A percentile compares a stretch with the other conserved stretches of the same genome.
phyloP scores from a whole-genome alignment of 2,797 vertebrate genomes.

The Mallotus villosus region DNA sequence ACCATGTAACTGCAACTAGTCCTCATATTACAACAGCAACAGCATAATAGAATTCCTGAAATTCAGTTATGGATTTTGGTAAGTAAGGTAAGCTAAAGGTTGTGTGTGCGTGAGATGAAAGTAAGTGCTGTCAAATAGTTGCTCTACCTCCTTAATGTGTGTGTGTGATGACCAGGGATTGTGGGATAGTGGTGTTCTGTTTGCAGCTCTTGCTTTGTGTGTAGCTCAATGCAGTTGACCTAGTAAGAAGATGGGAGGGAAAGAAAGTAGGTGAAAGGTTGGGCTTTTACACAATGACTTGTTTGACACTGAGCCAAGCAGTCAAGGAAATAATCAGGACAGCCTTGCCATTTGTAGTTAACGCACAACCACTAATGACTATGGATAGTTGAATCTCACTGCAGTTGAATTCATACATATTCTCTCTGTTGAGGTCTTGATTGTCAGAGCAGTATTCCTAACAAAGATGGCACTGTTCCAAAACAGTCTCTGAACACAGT shows the following conservation, averaged over 20 bases:
- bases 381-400: not conserved
- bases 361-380: not conserved
- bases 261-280: conserved; percentile 64
- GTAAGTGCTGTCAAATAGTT: too few relatives aligned
- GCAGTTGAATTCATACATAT: too few relatives aligned
- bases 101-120: not conserved
- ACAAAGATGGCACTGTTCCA: too few relatives aligned
- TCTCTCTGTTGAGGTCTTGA: too few relatives aligned
- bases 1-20: too few relatives aligned
- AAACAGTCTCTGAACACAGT: too few relatives aligned
- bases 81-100: not conserved
- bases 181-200: not conserved
- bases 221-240: not conserved
- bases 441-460: too few relatives aligned
- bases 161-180: not conserved
- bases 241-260: not conserved
- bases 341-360: not conserved
- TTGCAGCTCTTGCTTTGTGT: not conserved
- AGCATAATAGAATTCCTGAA: too few relatives aligned
- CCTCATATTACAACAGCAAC: too few relatives aligned
- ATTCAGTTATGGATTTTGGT: too few relatives aligned
- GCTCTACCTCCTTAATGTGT: not conserved
- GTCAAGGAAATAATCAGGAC: not conserved
- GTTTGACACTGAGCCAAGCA: not conserved
- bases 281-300: conserved; percentile 23